Evolutionary conservation across 92 coral and sea anemone species (phyloP).

Genomic region (Palythoa grandiflora): DNA sequence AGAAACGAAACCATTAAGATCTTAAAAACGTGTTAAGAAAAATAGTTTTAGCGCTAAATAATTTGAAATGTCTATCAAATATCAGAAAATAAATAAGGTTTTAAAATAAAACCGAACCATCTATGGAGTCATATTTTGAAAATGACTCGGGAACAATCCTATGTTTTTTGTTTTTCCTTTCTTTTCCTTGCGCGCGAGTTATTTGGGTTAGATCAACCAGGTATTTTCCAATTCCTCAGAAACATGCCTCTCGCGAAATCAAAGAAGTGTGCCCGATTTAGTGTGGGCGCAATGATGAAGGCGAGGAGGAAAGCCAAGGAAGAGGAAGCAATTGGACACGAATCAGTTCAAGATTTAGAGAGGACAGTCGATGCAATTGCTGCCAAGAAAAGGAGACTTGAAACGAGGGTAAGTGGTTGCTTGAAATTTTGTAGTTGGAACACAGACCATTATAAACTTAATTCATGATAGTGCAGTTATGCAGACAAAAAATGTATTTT

Average conservation of each 20-base stretch:
- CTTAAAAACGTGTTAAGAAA: too few relatives aligned
- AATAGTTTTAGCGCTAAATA: too few relatives aligned
- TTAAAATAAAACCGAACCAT: too few relatives aligned
- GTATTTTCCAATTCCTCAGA: constrained; percentile 49
- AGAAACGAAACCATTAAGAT: too few relatives aligned
- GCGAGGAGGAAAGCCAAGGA: constrained; percentile 55
- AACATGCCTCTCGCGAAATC: constrained; percentile 59
- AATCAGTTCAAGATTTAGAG: constrained; percentile 49
- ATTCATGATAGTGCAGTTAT: constrained; percentile 1
- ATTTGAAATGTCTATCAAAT: too few relatives aligned
- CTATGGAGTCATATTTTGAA: too few relatives aligned
- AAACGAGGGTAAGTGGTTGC: constrained; percentile 57
- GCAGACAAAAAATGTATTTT: constrained; percentile 22
- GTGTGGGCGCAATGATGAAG: constrained; percentile 71
- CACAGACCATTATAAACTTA: constrained; percentile 20
- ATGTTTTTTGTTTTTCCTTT: constrained; percentile 66
- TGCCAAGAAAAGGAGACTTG: constrained; percentile 37
- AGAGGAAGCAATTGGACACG: constrained; percentile 57
- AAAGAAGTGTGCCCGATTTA: constrained; percentile 60
- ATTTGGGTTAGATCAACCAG: constrained; percentile 48
- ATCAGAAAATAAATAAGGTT: too few relatives aligned
- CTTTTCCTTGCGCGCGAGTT: constrained; percentile 47
- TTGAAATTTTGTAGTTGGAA: constrained; percentile 30
- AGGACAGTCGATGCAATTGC: constrained; percentile 55
- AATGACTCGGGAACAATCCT: too few relatives aligned